Evolutionary conservation across 2,113 vertebrate genomes (phyloP), one percentile per base, ranked within the genome.

Genomic region (Chaetura pelagica): DNA sequence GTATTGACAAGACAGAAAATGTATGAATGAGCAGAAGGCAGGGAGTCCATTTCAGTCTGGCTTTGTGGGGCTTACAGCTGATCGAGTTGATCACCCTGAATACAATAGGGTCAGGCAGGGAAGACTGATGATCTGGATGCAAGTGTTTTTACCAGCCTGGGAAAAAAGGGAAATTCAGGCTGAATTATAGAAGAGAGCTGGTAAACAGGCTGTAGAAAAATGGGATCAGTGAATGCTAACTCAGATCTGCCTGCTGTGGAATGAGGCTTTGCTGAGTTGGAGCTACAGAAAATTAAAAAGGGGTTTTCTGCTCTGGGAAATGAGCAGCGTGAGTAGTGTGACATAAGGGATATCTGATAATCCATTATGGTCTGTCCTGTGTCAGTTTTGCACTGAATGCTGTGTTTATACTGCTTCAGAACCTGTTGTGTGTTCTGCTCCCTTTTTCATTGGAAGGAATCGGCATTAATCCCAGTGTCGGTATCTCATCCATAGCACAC

Each of bases 201-300:
- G 57, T 93, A 59, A 94, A 79, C 14, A 84, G 63, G 15, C 46
- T 86, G 78, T 92, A 79, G 87, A 89, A 94, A 94, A 95, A 69
- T 38, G 81, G 63, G 30, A 27, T 91, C 32, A 38, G 29, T 18
- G 67, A 86, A 51, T 3, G 9, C 35, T 74, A 84, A 67, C 52
- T 58, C 54, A 52, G 42, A 40, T 44, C 81, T 93, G 67, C 58
- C 68, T 57, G 40, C 76, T 92, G 81, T 63, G 44, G 40, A 22
- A 78, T 11, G 15, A 38, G 58, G 62, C 83, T 94, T 80, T 92
- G 74, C 83, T 73, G 54, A 71, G 73, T 63, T 74, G 85, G 63
- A 87, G 42, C 74, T 51, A n/a, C 54, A 76, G 77, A 82, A 94
- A 62, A 69, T 46, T 22, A 42, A 80, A 20, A 73, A 67, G 74